Evolutionary conservation across 2,113 vertebrate species (phyloP), one percentile per base, ranked within the genome.

Genomic region (Gavia stellata): DNA sequence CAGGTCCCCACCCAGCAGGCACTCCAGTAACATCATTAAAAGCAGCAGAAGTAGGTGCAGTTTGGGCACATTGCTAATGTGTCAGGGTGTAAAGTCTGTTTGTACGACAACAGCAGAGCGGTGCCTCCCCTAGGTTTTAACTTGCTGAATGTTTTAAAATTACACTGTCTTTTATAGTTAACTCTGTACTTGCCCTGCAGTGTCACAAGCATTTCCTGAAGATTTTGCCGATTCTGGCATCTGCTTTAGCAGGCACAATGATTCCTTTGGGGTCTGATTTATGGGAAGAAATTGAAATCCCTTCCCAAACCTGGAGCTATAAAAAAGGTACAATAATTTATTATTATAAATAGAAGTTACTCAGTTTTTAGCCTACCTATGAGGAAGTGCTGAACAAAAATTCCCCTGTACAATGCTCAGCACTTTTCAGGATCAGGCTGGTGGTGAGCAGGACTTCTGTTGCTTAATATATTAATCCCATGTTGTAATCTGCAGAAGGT

Each of bases 401-500:
- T 40, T 94, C 52, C 65, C 70, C 71, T n/a, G 44, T 31, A 17
- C 1, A 11, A 61, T 50, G 77, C 86, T 96, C 94, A 95, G 95
- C 87, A 93, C 62, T 96, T 95, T 82, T 63, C 62, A 49, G 89
- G 59, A 82, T 53, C 55, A 40, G 80, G 58, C 74, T 96, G 96
- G 87, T 89, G 84, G 81, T 38, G 90, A 96, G 77, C 82, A 40
- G 81, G 61, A 72, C 83, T 94, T 56, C 26, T 77, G 79, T 96
- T 97, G 92, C 93, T 90, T 92, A 45, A 84, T 62, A 84, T 62
- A 67, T 84, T 55, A 94, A 97, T 96, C 85, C 93, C 47, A 17
- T 84, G 84, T 65, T 78, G 81, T 97, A 92, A 90, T 94, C 95
- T 96, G 88, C 95, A 92, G 92, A 75, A 96, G 55, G 81, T 95